Percentiles rank a stretch among this genome's conserved stretches.
Evolutionary conservation across 2,888 invertebrate species (phyloP).

Genomic region (Dyspetes luteomarginatus): DNA sequence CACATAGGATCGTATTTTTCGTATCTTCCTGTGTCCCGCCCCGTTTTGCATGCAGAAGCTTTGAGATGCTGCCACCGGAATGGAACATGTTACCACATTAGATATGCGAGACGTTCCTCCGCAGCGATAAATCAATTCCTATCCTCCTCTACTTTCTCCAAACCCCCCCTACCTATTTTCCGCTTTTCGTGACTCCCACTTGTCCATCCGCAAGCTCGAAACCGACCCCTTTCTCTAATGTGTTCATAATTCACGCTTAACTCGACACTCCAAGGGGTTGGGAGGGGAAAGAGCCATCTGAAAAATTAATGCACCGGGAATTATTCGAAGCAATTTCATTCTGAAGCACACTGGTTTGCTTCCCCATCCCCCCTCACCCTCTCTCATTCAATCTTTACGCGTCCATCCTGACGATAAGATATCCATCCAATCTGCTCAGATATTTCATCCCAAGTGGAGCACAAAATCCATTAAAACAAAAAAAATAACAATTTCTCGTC

Average conservation of each 20-base stretch:
- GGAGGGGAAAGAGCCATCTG: slow-evolving; percentile 68
- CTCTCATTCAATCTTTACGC: background rate
- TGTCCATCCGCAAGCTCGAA: slow-evolving; percentile 25
- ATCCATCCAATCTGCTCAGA: slow-evolving; percentile 41
- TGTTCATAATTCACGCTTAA: slow-evolving; percentile 83
- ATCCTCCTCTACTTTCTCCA: slow-evolving; percentile 47
- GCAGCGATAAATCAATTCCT: slow-evolving; percentile 83
- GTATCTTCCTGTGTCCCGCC: slow-evolving; percentile 71
- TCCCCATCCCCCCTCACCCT: background rate
- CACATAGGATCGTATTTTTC: slow-evolving; percentile 73
- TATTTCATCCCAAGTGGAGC: background rate
- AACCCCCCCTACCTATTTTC: slow-evolving; percentile 17
- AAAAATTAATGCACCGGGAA: slow-evolving; percentile 79
- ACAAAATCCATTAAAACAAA: too few relatives aligned
- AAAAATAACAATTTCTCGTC: too few relatives aligned
- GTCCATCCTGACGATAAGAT: slow-evolving; percentile 41
- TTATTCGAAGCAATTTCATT: slow-evolving; percentile 67
- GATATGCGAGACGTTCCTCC: slow-evolving; percentile 80
- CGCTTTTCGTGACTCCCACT: slow-evolving; percentile 25
- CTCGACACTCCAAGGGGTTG: too few relatives aligned
- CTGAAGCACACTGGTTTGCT: slow-evolving; percentile 22
- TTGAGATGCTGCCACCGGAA: slow-evolving; percentile 70
- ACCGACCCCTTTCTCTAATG: slow-evolving; percentile 73
- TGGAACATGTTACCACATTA: slow-evolving; percentile 77
- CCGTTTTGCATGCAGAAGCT: slow-evolving; percentile 67